Evolutionary conservation across 1,140 invertebrate genomes (phyloP), one percentile per base, ranked within the genome.

Genomic region (Drosophila arizonae): DNA sequence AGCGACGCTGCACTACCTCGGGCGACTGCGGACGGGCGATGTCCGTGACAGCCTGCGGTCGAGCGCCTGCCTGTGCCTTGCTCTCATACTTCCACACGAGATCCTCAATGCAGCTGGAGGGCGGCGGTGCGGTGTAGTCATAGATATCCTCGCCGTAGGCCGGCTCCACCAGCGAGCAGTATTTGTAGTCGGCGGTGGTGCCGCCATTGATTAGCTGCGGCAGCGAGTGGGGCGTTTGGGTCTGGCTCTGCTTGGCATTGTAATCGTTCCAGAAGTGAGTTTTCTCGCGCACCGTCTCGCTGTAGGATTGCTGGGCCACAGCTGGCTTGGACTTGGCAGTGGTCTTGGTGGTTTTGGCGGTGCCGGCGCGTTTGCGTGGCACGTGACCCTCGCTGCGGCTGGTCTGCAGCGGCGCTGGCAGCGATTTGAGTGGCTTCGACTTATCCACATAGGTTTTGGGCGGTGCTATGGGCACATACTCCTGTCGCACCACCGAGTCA

Each of bases 81-180:
- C 73, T 82, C 62, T 91, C 86, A 50, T 90, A 91, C 48, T 90
- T 76, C 81, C 90, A 91, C 5, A 90, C 84, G 0, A 91, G 68
- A 33, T 91, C 89, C 66, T 90, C 84, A 8, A 86, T 60, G 92
- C 92, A 56, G 91, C 67, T 72, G 55, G 36, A 63, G 4, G 46
- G 48, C 2, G 36, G 56, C 50, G 39, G 36, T 10, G 13, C 30
- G 6, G 72, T 43, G 11, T 57, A 85, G 21, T 90, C 84, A 15
- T 77, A 84, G 21, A 79, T 66, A 41, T 86, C 80, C 70, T 90
- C 82, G 10, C 61, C 56, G 43, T 72, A 72, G 15, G 17, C 48
- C 1, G 71, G 66, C 6, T 80, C 65, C 17, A 70, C 61, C 39
- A 77, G 39, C 21, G 76, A 77, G 4, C 65, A 61, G 58, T 75